phyloP scores from a whole-genome alignment of 2,797 vertebrate genomes.

The Manis crassicaudata region DNA sequence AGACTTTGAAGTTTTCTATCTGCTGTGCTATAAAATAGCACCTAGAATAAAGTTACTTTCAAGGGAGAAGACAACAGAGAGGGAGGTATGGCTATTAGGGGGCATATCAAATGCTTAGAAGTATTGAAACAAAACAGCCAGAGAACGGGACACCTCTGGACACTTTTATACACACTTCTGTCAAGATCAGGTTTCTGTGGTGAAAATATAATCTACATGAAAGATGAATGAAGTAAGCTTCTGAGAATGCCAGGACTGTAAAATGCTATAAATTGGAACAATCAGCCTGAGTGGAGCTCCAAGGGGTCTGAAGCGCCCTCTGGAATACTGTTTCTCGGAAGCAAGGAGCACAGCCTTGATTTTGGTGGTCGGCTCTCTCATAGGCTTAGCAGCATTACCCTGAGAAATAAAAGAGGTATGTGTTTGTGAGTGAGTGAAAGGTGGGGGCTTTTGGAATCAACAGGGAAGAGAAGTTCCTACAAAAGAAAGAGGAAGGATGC shows the following conservation, averaged over 20 bases:
- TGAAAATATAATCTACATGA: constrained; percentile 62
- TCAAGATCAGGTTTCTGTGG: constrained; percentile 60
- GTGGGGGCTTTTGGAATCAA: background rate
- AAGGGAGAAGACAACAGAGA: background rate
- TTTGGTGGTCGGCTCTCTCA: background rate
- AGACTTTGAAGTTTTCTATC: background rate
- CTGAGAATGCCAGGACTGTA: constrained; percentile 48
- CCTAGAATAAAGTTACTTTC: constrained; percentile 1
- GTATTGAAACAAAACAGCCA: constrained; percentile 57
- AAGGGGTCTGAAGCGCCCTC: background rate
- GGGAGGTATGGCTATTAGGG: background rate
- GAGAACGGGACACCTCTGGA: constrained; percentile 41
- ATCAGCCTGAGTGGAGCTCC: background rate
- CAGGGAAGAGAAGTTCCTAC: background rate
- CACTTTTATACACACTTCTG: constrained; percentile 48
- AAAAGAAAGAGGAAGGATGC: background rate
- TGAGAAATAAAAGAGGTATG: background rate
- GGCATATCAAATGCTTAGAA: constrained; percentile 41
- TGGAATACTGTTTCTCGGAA: background rate
- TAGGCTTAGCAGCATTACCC: background rate
- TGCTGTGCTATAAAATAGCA: background rate
- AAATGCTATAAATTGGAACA: constrained; percentile 60
- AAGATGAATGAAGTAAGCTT: constrained; percentile 61
- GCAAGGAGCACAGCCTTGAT: background rate
- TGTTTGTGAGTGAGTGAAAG: background rate